phyloP scores from a whole-genome alignment of 2,888 invertebrate genomes.

The Temnothorax unifasciatus region DNA sequence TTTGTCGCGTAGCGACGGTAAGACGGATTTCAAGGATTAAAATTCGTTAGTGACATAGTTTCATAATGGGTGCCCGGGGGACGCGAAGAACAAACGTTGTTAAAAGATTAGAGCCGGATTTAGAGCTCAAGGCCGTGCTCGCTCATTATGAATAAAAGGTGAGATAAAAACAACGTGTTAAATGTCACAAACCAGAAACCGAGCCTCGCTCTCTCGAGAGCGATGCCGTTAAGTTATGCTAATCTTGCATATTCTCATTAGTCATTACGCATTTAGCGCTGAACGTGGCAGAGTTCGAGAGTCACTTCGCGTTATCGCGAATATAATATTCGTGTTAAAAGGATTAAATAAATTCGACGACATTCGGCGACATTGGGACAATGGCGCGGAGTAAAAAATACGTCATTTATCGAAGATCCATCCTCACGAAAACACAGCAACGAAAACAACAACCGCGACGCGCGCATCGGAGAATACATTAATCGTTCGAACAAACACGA shows the following conservation, averaged over 20 bases:
- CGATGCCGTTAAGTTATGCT: slow-evolving; percentile 21
- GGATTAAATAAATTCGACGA: neutral
- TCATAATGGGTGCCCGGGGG: neutral
- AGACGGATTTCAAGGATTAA: neutral
- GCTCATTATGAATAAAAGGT: slow-evolving; percentile 35
- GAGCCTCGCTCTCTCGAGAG: neutral
- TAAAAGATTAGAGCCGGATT: slow-evolving; percentile 61
- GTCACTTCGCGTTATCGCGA: neutral
- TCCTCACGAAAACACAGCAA: neutral
- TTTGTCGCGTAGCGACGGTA: neutral
- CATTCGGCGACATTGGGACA: neutral
- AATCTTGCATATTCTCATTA: slow-evolving; percentile 17
- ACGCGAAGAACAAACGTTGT: slow-evolving; percentile 1
- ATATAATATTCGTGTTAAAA: neutral
- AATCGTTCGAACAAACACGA: slow-evolving; percentile 17
- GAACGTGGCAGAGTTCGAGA: neutral
- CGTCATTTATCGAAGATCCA: neutral
- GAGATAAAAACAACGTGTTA: slow-evolving; percentile 32
- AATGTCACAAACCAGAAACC: slow-evolving; percentile 48
- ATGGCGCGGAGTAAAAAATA: neutral
- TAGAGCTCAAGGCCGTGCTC: slow-evolving; percentile 60
- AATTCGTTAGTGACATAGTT: neutral
- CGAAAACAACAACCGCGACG: slow-evolving; percentile 1
- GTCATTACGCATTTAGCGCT: neutral
- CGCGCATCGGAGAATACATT: neutral